Evolutionary conservation across 2,888 invertebrate genomes (phyloP).

Genomic region (Dicycla oo): DNA sequence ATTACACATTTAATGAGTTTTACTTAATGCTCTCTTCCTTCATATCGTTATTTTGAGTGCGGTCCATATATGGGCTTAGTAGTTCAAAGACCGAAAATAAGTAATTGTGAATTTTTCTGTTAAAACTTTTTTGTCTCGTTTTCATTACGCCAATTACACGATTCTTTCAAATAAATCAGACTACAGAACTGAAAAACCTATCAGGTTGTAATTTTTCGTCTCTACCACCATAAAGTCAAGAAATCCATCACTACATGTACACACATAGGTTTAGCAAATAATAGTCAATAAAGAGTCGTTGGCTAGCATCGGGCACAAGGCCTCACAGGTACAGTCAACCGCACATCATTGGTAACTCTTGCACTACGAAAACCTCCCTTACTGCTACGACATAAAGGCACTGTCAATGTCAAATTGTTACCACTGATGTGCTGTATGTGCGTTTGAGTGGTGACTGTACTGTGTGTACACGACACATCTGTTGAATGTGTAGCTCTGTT

Average conservation of each 20-base stretch:
- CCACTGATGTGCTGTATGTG: neutral
- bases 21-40: neutral
- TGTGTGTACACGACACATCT: conserved; percentile 52
- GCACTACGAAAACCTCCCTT: conserved; percentile 1
- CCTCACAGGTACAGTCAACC: conserved; percentile 22
- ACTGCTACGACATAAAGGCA: neutral
- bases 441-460: neutral
- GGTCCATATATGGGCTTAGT: neutral
- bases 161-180: neutral
- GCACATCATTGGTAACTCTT: neutral
- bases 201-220: too few species aligned
- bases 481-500: conserved; percentile 35
- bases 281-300: conserved; percentile 64
- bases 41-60: neutral
- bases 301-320: conserved; percentile 66
- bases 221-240: neutral
- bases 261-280: conserved; percentile 58
- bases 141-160: neutral
- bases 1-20: neutral
- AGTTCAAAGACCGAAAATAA: neutral
- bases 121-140: neutral
- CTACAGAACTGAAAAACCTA: too few species aligned
- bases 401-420: neutral
- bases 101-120: neutral
- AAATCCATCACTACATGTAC: conserved; percentile 13